These are phyloP conservation scores for Theretra japonica DNA, from an alignment of 2,888 invertebrate species.

Conservation along the genomic window DNA sequence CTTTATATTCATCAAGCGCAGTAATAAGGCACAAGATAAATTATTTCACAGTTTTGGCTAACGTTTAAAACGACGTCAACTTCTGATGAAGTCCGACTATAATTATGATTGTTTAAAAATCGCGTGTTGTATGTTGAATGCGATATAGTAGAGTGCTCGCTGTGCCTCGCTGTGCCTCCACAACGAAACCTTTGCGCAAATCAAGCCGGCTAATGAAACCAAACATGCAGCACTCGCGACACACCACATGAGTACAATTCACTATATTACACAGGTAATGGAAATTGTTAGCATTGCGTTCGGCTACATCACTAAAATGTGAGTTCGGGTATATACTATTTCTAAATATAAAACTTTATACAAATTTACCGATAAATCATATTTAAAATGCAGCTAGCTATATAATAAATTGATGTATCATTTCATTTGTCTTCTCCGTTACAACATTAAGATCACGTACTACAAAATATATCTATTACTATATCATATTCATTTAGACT, in stretches of 20 bases:
- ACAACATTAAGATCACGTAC: constrained; percentile 57
- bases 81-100: not conserved
- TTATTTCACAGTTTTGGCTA: not conserved
- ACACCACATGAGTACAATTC: not conserved
- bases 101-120: not conserved
- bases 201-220: no score
- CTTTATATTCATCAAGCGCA: not conserved
- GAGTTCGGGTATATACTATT: constrained; percentile 38
- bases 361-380: constrained; percentile 38
- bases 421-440: no score
- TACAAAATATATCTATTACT: constrained; percentile 47
- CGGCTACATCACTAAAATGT: constrained; percentile 30
- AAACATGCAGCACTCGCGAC: no score
- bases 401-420: constrained; percentile 49
- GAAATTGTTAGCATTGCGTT: not conserved
- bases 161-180: not conserved
- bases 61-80: not conserved
- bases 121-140: no score
- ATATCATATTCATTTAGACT: constrained; percentile 21
- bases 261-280: constrained; percentile 13
- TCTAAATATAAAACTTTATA: constrained; percentile 36
- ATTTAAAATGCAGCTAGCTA: constrained; percentile 57
- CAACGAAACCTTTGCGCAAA: no score
- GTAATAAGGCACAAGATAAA: constrained; percentile 8
- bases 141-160: not conserved